Percentiles rank a stretch among this genome's conserved stretches.
Conservation (phyloP, 1,140 invertebrate genomes). For the Popillia japonica region DNA sequence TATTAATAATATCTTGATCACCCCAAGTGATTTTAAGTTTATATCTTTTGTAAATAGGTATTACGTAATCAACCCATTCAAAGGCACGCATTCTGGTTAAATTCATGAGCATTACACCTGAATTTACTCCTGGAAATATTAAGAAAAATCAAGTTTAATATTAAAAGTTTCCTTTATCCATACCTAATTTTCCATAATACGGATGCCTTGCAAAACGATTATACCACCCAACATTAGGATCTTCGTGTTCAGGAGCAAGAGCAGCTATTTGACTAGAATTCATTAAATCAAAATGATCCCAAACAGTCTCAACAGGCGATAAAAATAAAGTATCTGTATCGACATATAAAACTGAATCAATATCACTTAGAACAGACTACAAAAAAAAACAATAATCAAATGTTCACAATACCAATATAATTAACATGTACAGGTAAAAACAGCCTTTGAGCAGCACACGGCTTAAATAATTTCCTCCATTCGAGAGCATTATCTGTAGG, state of each 20-base stretch:
- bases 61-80: constrained; percentile 83
- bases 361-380: constrained; percentile 78
- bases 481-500: constrained; percentile 73
- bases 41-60: constrained; percentile 86
- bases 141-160: constrained; percentile 46
- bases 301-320: constrained; percentile 81
- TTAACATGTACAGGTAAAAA: constrained; percentile 82
- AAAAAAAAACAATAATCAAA: constrained; percentile 56
- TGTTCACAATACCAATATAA: neutral
- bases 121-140: constrained; percentile 81
- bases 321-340: constrained; percentile 93
- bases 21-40: constrained; percentile 91
- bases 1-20: constrained; percentile 98
- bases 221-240: constrained; percentile 93
- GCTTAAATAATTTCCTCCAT: constrained; percentile 91
- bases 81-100: constrained; percentile 88
- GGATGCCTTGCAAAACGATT: constrained; percentile 95
- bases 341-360: constrained; percentile 91
- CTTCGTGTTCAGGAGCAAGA: constrained; percentile 88
- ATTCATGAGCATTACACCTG: constrained; percentile 98
- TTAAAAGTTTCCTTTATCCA: neutral
- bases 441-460: constrained; percentile 89
- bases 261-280: constrained; percentile 89
- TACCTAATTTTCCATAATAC: constrained; percentile 87
- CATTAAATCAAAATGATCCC: constrained; percentile 84